Conservation (phyloP, 2,888 invertebrate genomes). For the Callyntrura sp. region DNA sequence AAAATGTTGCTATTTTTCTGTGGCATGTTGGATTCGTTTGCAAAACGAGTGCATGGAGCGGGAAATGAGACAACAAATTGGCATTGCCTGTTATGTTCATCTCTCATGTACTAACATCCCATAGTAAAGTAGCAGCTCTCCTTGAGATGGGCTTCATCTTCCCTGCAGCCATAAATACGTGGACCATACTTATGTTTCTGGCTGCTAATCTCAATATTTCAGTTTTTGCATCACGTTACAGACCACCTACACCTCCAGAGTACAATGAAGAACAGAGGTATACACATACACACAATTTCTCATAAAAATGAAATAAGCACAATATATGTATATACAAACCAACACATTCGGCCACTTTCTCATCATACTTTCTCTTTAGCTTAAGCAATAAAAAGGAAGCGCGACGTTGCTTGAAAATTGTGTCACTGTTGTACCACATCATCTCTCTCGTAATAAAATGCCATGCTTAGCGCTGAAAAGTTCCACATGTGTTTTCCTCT, state of each 20-base stretch:
- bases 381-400: background rate
- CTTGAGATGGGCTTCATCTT: constrained; percentile 56
- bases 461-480: constrained; percentile 10
- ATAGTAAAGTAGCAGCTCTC: background rate
- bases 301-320: constrained; percentile 45
- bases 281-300: constrained; percentile 26
- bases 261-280: constrained; percentile 19
- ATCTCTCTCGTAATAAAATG: background rate
- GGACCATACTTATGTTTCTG: constrained; percentile 31
- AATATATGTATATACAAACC: background rate
- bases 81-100: too few relatives aligned
- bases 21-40: too few relatives aligned
- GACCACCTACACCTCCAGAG: constrained; percentile 15
- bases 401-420: background rate
- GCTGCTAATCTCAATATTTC: constrained; percentile 70
- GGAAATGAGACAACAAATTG: background rate
- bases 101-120: background rate
- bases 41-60: background rate
- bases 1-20: too few relatives aligned
- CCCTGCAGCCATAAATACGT: constrained; percentile 23
- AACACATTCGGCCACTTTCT: too few relatives aligned
- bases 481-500: constrained; percentile 7
- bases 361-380: too few relatives aligned
- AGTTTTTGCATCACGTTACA: constrained; percentile 61
- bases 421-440: background rate